These are phyloP conservation scores for Chamaea fasciata DNA, from an alignment of 2,113 vertebrate species.

Conservation along the genomic window DNA sequence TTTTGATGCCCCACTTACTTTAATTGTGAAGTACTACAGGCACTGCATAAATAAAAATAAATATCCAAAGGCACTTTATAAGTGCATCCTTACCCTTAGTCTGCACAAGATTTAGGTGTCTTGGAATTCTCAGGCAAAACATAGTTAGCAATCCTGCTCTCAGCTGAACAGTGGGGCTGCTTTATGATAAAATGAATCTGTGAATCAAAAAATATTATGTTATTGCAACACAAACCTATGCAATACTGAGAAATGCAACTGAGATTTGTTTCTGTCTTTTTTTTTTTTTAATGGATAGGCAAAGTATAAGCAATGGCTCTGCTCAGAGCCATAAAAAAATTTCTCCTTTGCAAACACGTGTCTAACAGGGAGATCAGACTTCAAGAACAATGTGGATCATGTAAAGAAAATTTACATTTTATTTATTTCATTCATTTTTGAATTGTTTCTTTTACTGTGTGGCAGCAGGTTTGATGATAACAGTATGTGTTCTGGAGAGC, in stretches of 20 bases:
- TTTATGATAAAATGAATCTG: neutral
- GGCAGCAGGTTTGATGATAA: neutral
- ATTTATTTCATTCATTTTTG: neutral
- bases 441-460: neutral
- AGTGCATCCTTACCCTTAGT: neutral
- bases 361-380: neutral
- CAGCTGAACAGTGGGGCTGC: neutral
- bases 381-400: neutral
- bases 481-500: neutral
- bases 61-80: neutral
- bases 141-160: neutral
- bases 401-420: neutral
- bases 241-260: neutral
- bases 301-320: neutral
- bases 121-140: neutral
- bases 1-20: neutral
- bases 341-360: neutral
- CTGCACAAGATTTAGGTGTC: neutral
- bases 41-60: neutral
- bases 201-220: neutral
- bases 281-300: neutral
- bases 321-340: neutral
- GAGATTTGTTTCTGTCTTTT: neutral
- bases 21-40: neutral
- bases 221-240: neutral